Base-by-base conservation (phyloP, 2,113 vertebrate genomes). In the Egretta garzetta region DNA sequence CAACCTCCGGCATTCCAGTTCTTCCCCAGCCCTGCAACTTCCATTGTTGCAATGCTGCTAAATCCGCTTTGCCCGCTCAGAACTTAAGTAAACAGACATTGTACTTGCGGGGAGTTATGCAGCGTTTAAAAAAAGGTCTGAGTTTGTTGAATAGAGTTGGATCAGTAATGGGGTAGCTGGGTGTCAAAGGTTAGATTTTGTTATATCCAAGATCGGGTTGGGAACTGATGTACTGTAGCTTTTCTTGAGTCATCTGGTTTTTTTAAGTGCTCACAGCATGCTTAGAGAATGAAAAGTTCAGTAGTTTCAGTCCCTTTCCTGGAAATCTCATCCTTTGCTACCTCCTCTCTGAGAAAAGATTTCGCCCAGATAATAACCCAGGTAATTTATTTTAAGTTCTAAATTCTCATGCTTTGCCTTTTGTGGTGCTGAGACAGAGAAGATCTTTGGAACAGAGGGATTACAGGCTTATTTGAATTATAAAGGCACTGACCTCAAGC, bases 401-500 rank as follows among this genome's bases (percentile, higher is more conserved):
- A 55, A 71, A 93, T 74, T 88, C 1, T 0, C 21, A 52, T 71
- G 43, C 37, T 84, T 83, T 80, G 52, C 37, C 37, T 93, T 92
- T 84, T 88, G 63, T 73, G 70, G 73, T 67, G 76, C 60, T 93
- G 71, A 55, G 55, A 86, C 76, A 93, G 67, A 43, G 15, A n/a
- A 70, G 49, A n/a, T 73, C 63, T 71, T 86, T 95, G 60, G 35
- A 62, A 85, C 41, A 59, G 60, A 88, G 75, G 47, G 81, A 94
- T 94, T 96, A 82, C 20, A 88, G 60, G 32, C 26, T 75, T 88
- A 85, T 93, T 95, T 91, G 89, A 93, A 91, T 91, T 89, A 94
- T 8, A 96, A 93, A 94, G 83, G 60, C 60, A 47, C 28, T 84
- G 93, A 75, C 37, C 64, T 77, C 83, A 70, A 74, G 64, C 64